Percentiles rank a stretch among this genome's conserved stretches.
These are phyloP conservation scores for Spodoptera frugiperda DNA, from an alignment of 1,140 invertebrate species.

Conservation along the genomic window DNA sequence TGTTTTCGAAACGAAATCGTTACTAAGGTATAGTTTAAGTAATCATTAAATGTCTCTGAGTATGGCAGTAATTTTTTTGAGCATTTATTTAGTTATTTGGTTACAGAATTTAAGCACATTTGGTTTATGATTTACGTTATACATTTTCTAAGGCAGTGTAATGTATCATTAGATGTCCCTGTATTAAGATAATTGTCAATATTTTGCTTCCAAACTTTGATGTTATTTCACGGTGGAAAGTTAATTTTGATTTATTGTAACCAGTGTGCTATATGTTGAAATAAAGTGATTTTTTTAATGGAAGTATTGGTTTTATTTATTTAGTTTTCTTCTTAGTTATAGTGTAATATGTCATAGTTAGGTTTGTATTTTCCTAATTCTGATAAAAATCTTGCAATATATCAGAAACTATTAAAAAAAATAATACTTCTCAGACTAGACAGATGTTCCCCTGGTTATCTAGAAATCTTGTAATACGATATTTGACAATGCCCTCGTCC, in stretches of 20 bases:
- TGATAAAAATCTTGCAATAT: too few relatives aligned
- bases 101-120: conserved; percentile 35
- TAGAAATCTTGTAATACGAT: too few relatives aligned
- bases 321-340: neutral
- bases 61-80: too few relatives aligned
- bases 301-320: conserved; percentile 49
- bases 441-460: too few relatives aligned
- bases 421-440: too few relatives aligned
- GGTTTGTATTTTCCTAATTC: too few relatives aligned
- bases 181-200: neutral
- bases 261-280: conserved; percentile 56
- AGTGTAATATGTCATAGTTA: too few relatives aligned
- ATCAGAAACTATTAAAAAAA: too few relatives aligned
- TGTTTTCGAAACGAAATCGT: too few relatives aligned
- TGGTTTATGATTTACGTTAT: neutral
- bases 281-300: conserved; percentile 62
- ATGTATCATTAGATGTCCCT: neutral
- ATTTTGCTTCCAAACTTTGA: neutral
- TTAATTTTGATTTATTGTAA: conserved; percentile 44
- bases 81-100: conserved; percentile 28
- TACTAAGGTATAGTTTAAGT: too few relatives aligned
- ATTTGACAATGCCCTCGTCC: too few relatives aligned
- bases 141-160: neutral
- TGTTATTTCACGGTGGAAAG: conserved; percentile 2
- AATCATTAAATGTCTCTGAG: too few relatives aligned